phyloP scores from a whole-genome alignment of 2,797 vertebrate species.

The Mareca strepera region DNA sequence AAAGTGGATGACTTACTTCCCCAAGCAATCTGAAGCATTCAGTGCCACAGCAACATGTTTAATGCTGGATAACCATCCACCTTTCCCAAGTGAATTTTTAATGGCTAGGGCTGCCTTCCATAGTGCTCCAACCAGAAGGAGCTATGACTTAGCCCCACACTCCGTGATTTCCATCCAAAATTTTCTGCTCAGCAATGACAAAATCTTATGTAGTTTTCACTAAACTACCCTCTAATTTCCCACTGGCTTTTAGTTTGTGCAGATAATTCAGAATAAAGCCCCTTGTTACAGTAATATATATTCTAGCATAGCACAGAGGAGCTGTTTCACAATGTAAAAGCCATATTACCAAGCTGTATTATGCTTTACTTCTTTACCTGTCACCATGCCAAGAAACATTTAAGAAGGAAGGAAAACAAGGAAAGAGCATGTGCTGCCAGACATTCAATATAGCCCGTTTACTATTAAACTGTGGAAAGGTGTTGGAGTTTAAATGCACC shows the following conservation, averaged over 20 bases:
- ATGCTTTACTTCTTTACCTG: constrained; percentile 47
- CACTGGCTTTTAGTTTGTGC: constrained; percentile 59
- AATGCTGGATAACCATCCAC: constrained; percentile 41
- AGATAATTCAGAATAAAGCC: constrained; percentile 66
- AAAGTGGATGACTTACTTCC: constrained; percentile 44
- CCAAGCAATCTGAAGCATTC: constrained; percentile 34
- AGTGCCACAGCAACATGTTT: constrained; percentile 36
- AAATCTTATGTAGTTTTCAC: constrained; percentile 55
- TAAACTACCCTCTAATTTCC: constrained; percentile 61
- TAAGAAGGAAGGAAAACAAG: constrained; percentile 43
- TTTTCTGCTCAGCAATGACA: constrained; percentile 28
- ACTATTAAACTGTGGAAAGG: constrained; percentile 64
- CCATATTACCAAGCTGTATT: constrained; percentile 57
- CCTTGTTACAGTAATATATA: constrained; percentile 67
- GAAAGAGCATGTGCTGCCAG: constrained; percentile 46
- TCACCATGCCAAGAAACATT: constrained; percentile 55
- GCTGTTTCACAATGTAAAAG: constrained; percentile 63
- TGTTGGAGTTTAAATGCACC: constrained; percentile 60
- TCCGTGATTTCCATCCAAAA: constrained; percentile 51
- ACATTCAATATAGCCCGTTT: constrained; percentile 68
- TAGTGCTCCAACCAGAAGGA: neutral
- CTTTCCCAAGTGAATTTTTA: constrained; percentile 51
- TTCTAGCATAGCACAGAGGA: constrained; percentile 43
- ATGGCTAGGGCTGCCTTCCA: constrained; percentile 6
- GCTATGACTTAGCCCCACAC: constrained; percentile 34